Percentiles rank a stretch among this genome's conserved stretches.
Conservation (phyloP, 2,797 vertebrate genomes). For the Euthynnus affinis region DNA sequence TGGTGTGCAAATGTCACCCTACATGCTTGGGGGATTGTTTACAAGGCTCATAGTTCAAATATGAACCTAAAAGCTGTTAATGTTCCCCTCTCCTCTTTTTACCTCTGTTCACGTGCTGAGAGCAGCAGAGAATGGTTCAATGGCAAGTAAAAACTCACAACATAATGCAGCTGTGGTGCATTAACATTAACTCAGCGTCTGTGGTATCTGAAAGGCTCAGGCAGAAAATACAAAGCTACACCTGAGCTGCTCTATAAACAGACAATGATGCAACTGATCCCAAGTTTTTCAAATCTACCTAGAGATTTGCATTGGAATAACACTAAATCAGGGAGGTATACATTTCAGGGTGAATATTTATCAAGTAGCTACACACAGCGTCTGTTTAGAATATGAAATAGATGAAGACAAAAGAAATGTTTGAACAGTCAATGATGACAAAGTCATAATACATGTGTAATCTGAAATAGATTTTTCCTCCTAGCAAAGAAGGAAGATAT, state of each 20-base stretch:
- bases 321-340: neutral
- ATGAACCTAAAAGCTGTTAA: slow-evolving; percentile 67
- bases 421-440: slow-evolving; percentile 49
- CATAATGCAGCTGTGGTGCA: slow-evolving; percentile 43
- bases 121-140: slow-evolving; percentile 63
- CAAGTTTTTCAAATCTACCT: slow-evolving; percentile 28
- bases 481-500: slow-evolving; percentile 27
- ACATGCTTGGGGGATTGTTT: slow-evolving; percentile 52
- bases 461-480: slow-evolving; percentile 43
- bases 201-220: slow-evolving; percentile 50
- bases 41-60: slow-evolving; percentile 61
- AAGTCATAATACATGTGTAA: slow-evolving; percentile 22
- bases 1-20: slow-evolving; percentile 53
- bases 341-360: slow-evolving; percentile 48
- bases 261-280: slow-evolving; percentile 52
- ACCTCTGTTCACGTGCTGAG: slow-evolving; percentile 57
- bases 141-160: slow-evolving; percentile 65
- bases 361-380: slow-evolving; percentile 25
- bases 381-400: slow-evolving; percentile 49
- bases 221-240: slow-evolving; percentile 55
- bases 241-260: slow-evolving; percentile 53
- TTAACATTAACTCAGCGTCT: slow-evolving; percentile 50
- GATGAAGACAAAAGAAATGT: slow-evolving; percentile 51
- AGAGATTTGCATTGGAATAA: slow-evolving; percentile 51
- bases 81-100: slow-evolving; percentile 58